Evolutionary conservation across 1,140 invertebrate genomes (phyloP), one percentile per base, ranked within the genome.

Genomic region (Neodiprion lecontei): DNA sequence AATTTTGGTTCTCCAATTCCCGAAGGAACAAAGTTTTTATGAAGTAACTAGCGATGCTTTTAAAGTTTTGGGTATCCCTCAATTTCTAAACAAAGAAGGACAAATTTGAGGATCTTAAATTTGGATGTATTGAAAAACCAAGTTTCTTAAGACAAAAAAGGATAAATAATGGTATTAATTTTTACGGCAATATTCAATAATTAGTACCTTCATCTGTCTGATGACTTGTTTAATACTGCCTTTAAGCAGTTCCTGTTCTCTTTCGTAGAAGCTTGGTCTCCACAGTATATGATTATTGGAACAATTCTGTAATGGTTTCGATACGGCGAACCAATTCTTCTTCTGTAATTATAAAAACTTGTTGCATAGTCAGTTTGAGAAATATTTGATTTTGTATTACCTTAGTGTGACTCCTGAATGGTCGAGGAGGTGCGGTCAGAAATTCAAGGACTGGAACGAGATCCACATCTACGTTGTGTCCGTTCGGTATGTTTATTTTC

Each of bases 371-470:
- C 53, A 9, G 53, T 17, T 61, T 61, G 53, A 61, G 28, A 61
- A 61, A 61, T 14, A 9, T 12, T 12, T 17, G 9, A 12, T 61
- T 17, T 61, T 61, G 3, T 61, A 61, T 61, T 61, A 61, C 53
- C 53, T 7, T 8, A 17, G 53, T 61, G 11, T 17, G 53, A 61
- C n/a, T 17, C n/a, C 11, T 61, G 4, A 74, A 67, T 7, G 17
- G 65, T 9, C 67, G 0, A 10, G 75, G 67, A 3, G 21, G 74
- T 7, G 81, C 75, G 7, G 71, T 74, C n/a, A 77, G 77, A 72
- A 90, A 90, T 75, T 82, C 79, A 53, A 91, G 83, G 10, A 86
- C 86, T 0, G 89, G 88, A 48, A 88, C 90, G 53, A 91, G 75
- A 75, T 91, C 89, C 1, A 90, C 83, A 73, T 83, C 77, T 14